phyloP scores from a whole-genome alignment of 2,888 invertebrate genomes.

The Polymixis lichenea region DNA sequence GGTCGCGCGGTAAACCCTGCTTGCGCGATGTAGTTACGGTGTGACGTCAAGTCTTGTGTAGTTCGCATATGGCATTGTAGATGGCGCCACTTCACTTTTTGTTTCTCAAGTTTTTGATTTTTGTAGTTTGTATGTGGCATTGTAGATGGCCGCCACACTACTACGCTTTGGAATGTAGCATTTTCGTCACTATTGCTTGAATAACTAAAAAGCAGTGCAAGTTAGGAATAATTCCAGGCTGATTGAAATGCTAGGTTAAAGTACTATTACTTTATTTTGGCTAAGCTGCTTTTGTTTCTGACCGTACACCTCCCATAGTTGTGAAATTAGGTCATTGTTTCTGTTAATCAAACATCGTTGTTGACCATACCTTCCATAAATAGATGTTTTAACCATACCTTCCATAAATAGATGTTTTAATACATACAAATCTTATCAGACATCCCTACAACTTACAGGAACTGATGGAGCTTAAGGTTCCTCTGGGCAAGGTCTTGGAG shows the following conservation, averaged over 20 bases:
- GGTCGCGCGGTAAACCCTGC: no score
- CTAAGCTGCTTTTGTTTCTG: background rate
- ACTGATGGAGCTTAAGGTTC: conserved; percentile 81
- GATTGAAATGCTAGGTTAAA: background rate
- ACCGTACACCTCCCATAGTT: background rate
- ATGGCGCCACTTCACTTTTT: no score
- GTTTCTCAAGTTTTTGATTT: no score
- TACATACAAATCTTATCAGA: background rate
- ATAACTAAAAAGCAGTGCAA: background rate
- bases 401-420: no score
- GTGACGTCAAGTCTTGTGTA: no score
- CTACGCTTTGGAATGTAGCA: background rate
- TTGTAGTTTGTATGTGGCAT: no score
- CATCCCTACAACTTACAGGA: conserved; percentile 72
- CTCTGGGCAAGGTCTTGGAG: conserved; percentile 97
- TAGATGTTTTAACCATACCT: background rate
- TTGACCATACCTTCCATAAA: background rate
- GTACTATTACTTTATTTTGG: no score
- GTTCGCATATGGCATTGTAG: no score
- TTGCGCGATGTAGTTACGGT: no score
- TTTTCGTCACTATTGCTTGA: background rate
- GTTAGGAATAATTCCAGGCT: background rate
- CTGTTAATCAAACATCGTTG: background rate
- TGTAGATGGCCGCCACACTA: no score
- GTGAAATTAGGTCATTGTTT: background rate